Base-by-base conservation (phyloP, 2,888 invertebrate species). In the Poecilus cupreus region DNA sequence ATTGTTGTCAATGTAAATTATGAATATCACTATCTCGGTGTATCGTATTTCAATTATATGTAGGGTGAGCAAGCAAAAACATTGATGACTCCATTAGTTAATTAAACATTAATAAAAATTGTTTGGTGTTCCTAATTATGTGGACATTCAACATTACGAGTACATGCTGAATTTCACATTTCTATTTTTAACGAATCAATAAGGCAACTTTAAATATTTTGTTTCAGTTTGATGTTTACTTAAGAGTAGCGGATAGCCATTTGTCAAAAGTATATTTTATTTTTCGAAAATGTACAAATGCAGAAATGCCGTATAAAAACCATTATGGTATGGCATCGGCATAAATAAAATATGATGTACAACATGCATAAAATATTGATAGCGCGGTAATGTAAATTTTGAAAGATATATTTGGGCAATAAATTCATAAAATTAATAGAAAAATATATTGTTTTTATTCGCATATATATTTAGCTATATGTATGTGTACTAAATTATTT, bases 31-130 rank as follows among this genome's bases (percentile, higher is more conserved):
- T 0, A 6, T 32, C 6, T 32, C 5, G 4, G 1, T 3, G n/a
- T 43, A 43, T 43, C 10, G 85, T 85, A 70, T 18, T 57, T 74
- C 26, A 76, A 16, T 43, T 43, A 43, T 0, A 13, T 3, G 1
- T 2, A 43, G 5, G 3, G n/a, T 11, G 13, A 43, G n/a, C 43
- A 43, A 8, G n/a, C 10, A 39, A 43, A n/a, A n/a, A 43, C 43
- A 43, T 11, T 43, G 13, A 43, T 3, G n/a, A 43, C 43, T 43
- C 1, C 43, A 43, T 43, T n/a, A 43, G n/a, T 43, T 43, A 43
- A 39, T 39, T 39, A 5, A 32, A 32, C 32, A 32, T 32, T 32
- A 32, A 32, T 32, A 3, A 32, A 43, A 2, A 5, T 43, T 10
- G 43, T 43, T 43, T 4, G 43, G 0, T 43, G 43, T 43, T 43